A percentile compares a stretch with the other conserved stretches of the same genome.
Conservation (phyloP, 2,888 invertebrate species). For the Nematopogon swammerdamellus region DNA sequence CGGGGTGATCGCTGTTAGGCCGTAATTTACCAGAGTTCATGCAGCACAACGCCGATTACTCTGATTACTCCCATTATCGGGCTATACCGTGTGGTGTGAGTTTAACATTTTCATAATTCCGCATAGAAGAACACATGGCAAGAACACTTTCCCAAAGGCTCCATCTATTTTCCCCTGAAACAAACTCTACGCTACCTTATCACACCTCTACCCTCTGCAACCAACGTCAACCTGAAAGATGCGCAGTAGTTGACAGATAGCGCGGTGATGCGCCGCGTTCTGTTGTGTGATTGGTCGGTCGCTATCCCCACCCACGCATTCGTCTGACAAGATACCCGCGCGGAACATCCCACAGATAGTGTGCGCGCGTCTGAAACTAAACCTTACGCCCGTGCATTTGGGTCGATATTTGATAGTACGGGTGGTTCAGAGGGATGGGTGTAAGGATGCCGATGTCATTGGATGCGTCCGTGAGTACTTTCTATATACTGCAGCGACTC, state of each 20-base stretch:
- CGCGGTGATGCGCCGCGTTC: slow-evolving; percentile 40
- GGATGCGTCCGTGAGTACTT: slow-evolving; percentile 44
- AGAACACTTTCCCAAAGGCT: no score
- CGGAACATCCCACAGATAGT: slow-evolving; percentile 38
- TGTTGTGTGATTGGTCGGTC: slow-evolving; percentile 36
- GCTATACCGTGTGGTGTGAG: no score
- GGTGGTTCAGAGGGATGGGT: slow-evolving; percentile 42
- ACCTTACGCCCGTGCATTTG: slow-evolving; percentile 16
- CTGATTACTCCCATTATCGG: no score
- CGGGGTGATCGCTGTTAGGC: no score
- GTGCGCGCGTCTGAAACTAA: slow-evolving; percentile 14
- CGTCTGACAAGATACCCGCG: slow-evolving; percentile 51
- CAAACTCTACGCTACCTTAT: no score
- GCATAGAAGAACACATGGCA: no score
- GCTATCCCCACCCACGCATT: slow-evolving; percentile 27
- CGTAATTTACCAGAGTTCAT: no score
- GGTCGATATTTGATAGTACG: slow-evolving; percentile 18
- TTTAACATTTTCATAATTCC: no score
- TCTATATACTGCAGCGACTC: slow-evolving; percentile 22
- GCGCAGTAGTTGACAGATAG: slow-evolving; percentile 40
- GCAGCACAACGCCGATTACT: no score
- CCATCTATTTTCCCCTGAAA: no score
- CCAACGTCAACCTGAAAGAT: no score
- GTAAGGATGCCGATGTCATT: slow-evolving; percentile 49
- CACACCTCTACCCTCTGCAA: no score